These are phyloP conservation scores for Chaenodraco wilsoni DNA, from an alignment of 2,797 vertebrate genomes.

Conservation along the genomic window DNA sequence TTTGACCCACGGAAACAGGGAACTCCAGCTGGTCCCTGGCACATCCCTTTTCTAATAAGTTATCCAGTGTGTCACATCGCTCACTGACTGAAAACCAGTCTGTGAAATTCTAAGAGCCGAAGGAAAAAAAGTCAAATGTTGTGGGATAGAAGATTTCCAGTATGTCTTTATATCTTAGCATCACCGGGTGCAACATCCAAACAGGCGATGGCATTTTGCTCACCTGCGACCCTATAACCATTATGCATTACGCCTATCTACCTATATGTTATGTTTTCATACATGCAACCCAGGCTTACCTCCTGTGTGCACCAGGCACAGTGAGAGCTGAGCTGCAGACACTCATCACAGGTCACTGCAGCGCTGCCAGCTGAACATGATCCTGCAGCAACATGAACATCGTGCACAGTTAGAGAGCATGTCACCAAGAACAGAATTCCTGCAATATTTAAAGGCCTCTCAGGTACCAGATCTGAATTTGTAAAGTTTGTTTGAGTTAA, in stretches of 20 bases:
- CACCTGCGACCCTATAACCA: neutral
- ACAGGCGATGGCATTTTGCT: neutral
- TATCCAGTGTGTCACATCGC: slow-evolving; percentile 89
- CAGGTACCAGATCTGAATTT: too few species aligned
- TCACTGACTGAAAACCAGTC: slow-evolving; percentile 83
- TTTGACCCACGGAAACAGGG: slow-evolving; percentile 83
- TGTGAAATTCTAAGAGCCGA: slow-evolving; percentile 90
- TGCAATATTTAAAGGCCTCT: slow-evolving; percentile 1
- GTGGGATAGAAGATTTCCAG: neutral
- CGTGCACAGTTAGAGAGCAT: slow-evolving; percentile 12
- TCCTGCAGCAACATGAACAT: slow-evolving; percentile 76
- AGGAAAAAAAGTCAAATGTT: slow-evolving; percentile 44
- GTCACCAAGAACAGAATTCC: slow-evolving; percentile 5
- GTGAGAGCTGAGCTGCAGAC: slow-evolving; percentile 89
- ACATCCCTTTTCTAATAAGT: slow-evolving; percentile 89
- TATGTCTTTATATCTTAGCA: neutral
- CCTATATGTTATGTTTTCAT: neutral
- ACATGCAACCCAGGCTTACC: slow-evolving; percentile 78
- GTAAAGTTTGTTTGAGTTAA: neutral
- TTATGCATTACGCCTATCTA: neutral
- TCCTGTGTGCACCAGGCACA: slow-evolving; percentile 97
- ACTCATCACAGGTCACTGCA: slow-evolving; percentile 89
- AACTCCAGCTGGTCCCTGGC: slow-evolving; percentile 85
- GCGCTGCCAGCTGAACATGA: slow-evolving; percentile 85
- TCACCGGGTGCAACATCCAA: too few species aligned